Conservation (phyloP, 2,113 vertebrate genomes). For the Prinia subflava region DNA sequence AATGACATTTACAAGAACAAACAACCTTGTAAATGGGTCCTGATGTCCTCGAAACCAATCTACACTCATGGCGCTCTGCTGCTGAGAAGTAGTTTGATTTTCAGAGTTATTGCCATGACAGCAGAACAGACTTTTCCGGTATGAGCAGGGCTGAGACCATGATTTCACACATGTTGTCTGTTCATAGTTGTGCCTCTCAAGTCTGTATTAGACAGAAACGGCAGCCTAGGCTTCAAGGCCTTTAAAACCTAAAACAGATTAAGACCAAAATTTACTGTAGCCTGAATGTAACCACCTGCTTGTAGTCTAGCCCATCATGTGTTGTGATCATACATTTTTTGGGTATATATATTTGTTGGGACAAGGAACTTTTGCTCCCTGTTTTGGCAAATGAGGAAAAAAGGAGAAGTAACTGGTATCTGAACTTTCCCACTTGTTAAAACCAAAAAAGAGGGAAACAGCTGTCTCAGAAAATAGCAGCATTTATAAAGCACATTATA, state of each 20-base stretch:
- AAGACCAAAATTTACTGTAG: background rate
- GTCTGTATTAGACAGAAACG: background rate
- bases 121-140: background rate
- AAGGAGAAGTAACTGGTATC: background rate
- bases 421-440: background rate
- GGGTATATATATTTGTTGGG: background rate
- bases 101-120: background rate
- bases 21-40: background rate
- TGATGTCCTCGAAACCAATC: background rate
- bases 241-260: background rate
- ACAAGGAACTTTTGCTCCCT: background rate
- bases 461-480: background rate
- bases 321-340: background rate
- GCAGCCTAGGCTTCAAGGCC: background rate
- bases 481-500: background rate
- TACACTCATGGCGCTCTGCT: background rate
- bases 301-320: background rate
- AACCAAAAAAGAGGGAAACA: background rate
- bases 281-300: background rate
- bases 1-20: background rate
- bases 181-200: background rate
- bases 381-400: background rate
- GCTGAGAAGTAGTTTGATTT: background rate
- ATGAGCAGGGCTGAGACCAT: background rate
- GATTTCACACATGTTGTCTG: accelerated